Percentiles rank a stretch among this genome's conserved stretches.
phyloP scores from a whole-genome alignment of 1,140 invertebrate genomes.

The Aphaenogaster ashmeadi region DNA sequence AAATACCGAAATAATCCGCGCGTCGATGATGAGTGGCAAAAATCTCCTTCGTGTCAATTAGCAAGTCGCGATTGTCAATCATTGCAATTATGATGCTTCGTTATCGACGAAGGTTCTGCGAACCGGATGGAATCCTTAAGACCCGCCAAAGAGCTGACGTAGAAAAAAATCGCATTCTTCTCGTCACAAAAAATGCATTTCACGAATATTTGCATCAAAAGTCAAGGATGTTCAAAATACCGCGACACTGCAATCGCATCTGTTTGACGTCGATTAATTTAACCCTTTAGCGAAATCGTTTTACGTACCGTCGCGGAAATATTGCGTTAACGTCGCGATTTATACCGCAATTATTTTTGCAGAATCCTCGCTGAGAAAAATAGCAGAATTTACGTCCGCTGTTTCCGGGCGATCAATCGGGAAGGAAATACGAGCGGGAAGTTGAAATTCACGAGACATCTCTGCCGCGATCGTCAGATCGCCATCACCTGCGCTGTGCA shows the following conservation, averaged over 20 bases:
- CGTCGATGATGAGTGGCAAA: not conserved
- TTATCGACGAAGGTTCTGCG: not conserved
- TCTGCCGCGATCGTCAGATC: constrained; percentile 1
- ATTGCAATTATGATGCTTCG: not conserved
- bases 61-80: constrained; percentile 22
- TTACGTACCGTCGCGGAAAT: not conserved
- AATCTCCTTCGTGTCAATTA: constrained; percentile 8
- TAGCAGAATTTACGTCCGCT: not conserved
- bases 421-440: constrained; percentile 31
- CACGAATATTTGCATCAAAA: not conserved
- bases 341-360: not conserved
- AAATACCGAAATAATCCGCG: constrained; percentile 23
- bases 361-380: not conserved
- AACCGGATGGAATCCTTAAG: not conserved
- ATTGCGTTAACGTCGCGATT: not conserved
- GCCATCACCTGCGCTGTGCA: not conserved
- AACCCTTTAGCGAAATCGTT: not conserved
- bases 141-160: not conserved
- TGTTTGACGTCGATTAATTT: not conserved
- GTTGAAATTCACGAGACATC: constrained; percentile 11
- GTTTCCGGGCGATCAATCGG: not conserved
- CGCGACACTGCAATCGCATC: not conserved
- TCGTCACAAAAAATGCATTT: not conserved
- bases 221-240: constrained; percentile 14
- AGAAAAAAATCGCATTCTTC: not conserved